These are phyloP conservation scores for Balaenoptera acutorostrata DNA, from an alignment of 2,113 vertebrate genomes.

Conservation along the genomic window DNA sequence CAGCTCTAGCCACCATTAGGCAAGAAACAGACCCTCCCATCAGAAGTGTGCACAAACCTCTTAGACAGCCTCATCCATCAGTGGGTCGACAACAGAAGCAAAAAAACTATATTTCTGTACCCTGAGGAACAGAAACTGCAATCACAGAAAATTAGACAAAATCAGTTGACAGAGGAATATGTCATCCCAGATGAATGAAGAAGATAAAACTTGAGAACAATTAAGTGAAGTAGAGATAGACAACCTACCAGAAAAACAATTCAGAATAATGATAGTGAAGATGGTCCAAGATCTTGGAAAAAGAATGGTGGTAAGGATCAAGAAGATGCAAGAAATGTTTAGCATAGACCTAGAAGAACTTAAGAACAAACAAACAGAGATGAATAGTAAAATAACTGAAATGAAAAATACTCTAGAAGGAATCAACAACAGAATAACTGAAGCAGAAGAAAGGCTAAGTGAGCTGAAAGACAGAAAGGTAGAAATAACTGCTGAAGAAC, in stretches of 20 bases:
- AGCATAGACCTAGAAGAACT: not conserved
- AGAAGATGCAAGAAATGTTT: not conserved
- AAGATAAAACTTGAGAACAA: not conserved
- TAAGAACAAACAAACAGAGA: not conserved
- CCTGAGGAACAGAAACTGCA: not conserved
- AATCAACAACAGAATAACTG: too few species aligned
- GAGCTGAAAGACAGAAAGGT: too few species aligned
- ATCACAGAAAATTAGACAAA: not conserved
- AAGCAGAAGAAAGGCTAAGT: too few species aligned
- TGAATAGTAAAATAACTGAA: not conserved
- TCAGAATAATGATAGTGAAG: not conserved
- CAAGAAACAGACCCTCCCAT: not conserved
- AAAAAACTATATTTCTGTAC: not conserved
- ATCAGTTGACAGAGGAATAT: not conserved
- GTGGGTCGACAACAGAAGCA: too few species aligned
- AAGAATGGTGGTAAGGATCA: not conserved
- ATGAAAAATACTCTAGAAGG: too few species aligned
- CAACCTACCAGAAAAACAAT: not conserved
- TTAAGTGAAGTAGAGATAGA: not conserved
- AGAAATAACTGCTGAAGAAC: too few species aligned
- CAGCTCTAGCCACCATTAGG: not conserved
- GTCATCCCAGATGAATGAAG: not conserved
- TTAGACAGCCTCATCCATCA: not conserved
- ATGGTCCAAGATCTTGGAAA: not conserved
- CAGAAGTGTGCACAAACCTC: not conserved